phyloP scores from a whole-genome alignment of 2,888 invertebrate species.

The Pharmacophagus antenor region DNA sequence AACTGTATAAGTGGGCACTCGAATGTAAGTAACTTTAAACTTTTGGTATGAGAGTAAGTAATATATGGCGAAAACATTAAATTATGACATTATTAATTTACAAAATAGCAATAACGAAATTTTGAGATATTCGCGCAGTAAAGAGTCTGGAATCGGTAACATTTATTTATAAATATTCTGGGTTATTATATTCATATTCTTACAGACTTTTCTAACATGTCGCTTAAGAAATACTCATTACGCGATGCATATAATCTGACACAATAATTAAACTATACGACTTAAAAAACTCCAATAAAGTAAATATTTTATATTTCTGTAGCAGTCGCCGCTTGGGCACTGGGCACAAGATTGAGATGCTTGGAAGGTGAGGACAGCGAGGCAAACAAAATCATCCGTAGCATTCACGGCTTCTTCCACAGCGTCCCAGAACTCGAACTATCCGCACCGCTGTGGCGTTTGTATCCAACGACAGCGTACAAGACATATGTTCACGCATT shows the following conservation, averaged over 20 bases:
- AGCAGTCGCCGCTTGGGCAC: constrained; percentile 91
- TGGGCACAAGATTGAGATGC: constrained; percentile 90
- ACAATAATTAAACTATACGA: too few species aligned
- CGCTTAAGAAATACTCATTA: too few species aligned
- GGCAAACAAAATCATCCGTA: constrained; percentile 88
- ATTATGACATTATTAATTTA: too few species aligned
- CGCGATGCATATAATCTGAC: too few species aligned
- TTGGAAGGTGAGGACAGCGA: constrained; percentile 85
- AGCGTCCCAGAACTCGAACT: constrained; percentile 88
- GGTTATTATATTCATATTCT: too few species aligned
- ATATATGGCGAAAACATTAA: too few species aligned
- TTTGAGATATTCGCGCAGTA: too few species aligned
- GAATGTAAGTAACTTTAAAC: constrained; percentile 84
- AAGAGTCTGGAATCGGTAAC: too few species aligned
- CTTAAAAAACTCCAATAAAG: not conserved
- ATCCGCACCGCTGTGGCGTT: constrained; percentile 87
- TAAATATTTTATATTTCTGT: constrained; percentile 37
- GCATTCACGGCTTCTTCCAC: constrained; percentile 88
- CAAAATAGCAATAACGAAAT: too few species aligned
- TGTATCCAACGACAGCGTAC: constrained; percentile 86
- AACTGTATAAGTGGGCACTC: constrained; percentile 90
- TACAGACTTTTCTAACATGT: too few species aligned
- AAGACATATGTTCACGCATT: constrained; percentile 86
- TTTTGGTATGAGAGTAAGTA: constrained; percentile 20
- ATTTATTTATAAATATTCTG: too few species aligned